Conservation (phyloP, 2,797 vertebrate genomes). For the Lindbergichthys nudifrons region DNA sequence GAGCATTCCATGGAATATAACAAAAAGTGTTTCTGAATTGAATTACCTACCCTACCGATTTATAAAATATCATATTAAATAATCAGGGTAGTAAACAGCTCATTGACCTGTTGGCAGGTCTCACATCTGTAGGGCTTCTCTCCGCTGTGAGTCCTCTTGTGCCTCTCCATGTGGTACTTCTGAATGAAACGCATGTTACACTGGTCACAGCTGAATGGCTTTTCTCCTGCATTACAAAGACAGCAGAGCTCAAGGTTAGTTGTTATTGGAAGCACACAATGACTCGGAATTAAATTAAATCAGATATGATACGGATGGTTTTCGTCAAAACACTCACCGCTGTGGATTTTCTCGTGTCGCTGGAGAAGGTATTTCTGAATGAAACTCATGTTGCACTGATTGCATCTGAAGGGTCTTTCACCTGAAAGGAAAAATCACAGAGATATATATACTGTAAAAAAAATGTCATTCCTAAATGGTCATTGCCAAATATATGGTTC, state of each 20-base stretch:
- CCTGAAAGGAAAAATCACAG: constrained; percentile 73
- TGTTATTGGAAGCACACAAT: neutral
- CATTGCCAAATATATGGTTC: no score
- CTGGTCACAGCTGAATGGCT: constrained; percentile 98
- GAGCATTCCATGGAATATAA: no score
- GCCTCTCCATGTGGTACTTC: constrained; percentile 99
- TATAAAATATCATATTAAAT: neutral
- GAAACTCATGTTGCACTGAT: constrained; percentile 99
- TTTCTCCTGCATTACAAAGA: constrained; percentile 87
- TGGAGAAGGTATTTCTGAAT: constrained; percentile 99
- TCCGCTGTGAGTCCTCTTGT: constrained; percentile 99
- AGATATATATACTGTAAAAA: neutral
- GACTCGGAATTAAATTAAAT: neutral
- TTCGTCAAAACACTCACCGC: constrained; percentile 78
- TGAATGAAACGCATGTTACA: constrained; percentile 99
- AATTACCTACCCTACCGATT: neutral
- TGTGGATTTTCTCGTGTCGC: constrained; percentile 98
- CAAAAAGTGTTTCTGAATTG: no score
- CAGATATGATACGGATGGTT: neutral
- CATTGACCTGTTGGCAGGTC: constrained; percentile 93
- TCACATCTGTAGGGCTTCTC: constrained; percentile 99
- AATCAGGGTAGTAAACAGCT: neutral
- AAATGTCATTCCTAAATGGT: neutral
- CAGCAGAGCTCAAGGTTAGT: constrained; percentile 11
- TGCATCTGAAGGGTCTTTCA: constrained; percentile 97